phyloP scores from a whole-genome alignment of 2,797 vertebrate species.

The Pangasius sanitwongsei region DNA sequence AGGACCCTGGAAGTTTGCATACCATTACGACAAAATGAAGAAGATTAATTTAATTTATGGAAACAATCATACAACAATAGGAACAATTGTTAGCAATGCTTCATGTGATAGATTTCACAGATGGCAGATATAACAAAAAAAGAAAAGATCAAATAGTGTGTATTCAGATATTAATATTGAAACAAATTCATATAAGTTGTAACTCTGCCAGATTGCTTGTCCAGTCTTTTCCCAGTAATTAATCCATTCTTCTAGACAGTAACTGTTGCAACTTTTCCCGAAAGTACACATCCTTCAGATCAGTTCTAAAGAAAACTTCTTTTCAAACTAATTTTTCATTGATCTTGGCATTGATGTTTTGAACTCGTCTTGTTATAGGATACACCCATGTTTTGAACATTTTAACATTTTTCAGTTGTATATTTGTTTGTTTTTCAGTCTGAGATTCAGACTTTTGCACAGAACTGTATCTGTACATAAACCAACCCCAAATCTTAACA shows the following conservation, averaged over 20 bases:
- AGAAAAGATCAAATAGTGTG: background rate
- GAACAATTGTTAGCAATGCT: background rate
- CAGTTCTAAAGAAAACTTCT: background rate
- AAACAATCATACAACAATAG: background rate
- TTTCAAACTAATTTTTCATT: background rate
- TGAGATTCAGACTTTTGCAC: background rate
- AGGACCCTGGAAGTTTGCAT: background rate
- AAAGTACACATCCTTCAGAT: background rate
- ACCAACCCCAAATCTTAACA: background rate
- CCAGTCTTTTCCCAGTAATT: background rate
- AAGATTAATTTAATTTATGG: background rate
- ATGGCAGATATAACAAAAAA: background rate
- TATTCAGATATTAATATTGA: background rate
- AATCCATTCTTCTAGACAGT: background rate
- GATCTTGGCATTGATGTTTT: background rate
- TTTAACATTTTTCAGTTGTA: background rate
- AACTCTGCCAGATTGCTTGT: background rate
- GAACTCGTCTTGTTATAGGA: background rate
- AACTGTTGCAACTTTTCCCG: background rate
- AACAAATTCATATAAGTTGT: background rate
- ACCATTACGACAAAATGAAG: background rate
- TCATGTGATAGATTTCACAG: background rate
- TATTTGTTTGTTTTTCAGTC: background rate
- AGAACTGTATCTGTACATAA: background rate
- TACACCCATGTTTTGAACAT: background rate